Percentiles rank a stretch among this genome's conserved stretches.
These are phyloP conservation scores for Lichenostomus cassidix DNA, from an alignment of 2,113 vertebrate genomes.

Conservation along the genomic window DNA sequence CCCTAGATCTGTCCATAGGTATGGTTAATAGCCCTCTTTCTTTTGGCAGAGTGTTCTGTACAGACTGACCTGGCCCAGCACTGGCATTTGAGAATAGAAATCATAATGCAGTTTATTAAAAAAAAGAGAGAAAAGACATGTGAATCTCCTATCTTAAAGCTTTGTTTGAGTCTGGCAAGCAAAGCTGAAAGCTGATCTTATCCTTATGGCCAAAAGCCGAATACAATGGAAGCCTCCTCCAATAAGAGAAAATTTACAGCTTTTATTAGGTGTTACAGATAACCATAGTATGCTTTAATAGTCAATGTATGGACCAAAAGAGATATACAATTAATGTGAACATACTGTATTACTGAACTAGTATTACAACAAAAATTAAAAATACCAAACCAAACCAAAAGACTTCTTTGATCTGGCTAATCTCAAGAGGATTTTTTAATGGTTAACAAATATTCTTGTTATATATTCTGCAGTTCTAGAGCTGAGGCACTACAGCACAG, in stretches of 20 bases:
- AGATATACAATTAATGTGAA: not conserved
- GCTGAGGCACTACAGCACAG: constrained; percentile 21
- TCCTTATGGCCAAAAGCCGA: not conserved
- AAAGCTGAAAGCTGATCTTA: not conserved
- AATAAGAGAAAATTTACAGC: not conserved
- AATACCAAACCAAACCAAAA: not conserved
- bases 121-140: not conserved
- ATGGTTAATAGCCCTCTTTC: not conserved
- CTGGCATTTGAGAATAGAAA: not conserved
- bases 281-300: not conserved
- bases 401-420: not conserved
- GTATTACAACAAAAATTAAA: constrained; percentile 9
- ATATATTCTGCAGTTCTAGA: not conserved
- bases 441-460: constrained; percentile 1
- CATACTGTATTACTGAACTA: not conserved
- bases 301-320: not conserved
- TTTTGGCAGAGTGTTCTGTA: not conserved
- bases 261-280: constrained; percentile 42
- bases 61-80: not conserved
- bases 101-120: not conserved
- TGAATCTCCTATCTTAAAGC: not conserved
- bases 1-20: not conserved
- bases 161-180: not conserved
- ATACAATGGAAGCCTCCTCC: not conserved
- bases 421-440: not conserved